phyloP scores from a whole-genome alignment of 2,888 invertebrate genomes.

The Furcula furcula region DNA sequence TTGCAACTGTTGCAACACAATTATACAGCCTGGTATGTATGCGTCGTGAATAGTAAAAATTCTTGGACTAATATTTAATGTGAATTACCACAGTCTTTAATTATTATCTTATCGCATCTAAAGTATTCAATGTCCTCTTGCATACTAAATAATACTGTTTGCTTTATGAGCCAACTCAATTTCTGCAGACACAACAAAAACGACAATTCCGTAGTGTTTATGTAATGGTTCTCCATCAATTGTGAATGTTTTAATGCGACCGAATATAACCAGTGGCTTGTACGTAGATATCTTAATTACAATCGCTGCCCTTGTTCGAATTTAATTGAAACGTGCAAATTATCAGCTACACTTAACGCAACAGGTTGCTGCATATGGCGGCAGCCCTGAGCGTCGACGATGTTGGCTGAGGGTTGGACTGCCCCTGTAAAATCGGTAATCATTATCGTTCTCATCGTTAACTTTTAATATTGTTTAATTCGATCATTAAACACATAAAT shows the following conservation, averaged over 20 bases:
- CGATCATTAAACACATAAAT: slow-evolving; percentile 16
- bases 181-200: background rate
- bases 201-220: background rate
- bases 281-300: slow-evolving; percentile 15
- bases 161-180: background rate
- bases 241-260: slow-evolving; percentile 4
- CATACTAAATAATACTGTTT: background rate
- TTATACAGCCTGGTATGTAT: slow-evolving; percentile 14
- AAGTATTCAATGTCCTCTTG: slow-evolving; percentile 12
- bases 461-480: slow-evolving; percentile 15
- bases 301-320: slow-evolving; percentile 16
- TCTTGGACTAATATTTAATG: slow-evolving; percentile 17
- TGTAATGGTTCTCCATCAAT: background rate
- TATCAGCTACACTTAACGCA: slow-evolving; percentile 5
- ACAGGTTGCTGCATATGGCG: slow-evolving; percentile 13
- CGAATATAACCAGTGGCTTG: slow-evolving; percentile 10
- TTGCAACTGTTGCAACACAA: slow-evolving; percentile 38
- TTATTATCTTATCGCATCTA: slow-evolving; percentile 14
- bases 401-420: background rate
- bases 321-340: slow-evolving; percentile 11
- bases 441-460: slow-evolving; percentile 16
- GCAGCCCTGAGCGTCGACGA: background rate
- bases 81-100: slow-evolving; percentile 21
- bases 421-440: slow-evolving; percentile 18
- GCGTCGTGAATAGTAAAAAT: slow-evolving; percentile 16